A percentile compares a stretch with the other conserved stretches of the same genome.
These are phyloP conservation scores for Zenarchopterus dispar DNA, from an alignment of 2,797 vertebrate species.

Conservation along the genomic window DNA sequence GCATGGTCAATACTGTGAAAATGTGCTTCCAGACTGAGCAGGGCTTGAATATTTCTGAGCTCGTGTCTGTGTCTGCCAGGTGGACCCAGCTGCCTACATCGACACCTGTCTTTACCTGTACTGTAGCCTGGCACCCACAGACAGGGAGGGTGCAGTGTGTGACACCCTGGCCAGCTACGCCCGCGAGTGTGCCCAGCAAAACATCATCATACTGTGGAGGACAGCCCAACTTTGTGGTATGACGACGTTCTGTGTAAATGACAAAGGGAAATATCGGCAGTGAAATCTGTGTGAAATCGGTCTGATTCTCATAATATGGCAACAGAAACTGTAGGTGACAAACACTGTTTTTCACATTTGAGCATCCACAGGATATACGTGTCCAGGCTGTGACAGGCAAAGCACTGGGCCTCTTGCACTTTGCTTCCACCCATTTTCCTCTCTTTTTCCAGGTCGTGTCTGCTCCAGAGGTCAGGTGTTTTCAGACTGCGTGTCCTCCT, in stretches of 20 bases:
- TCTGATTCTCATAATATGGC: no score
- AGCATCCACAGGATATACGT: no score
- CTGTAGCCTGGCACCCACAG: slow-evolving; percentile 65
- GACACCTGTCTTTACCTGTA: slow-evolving; percentile 86
- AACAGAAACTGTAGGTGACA: no score
- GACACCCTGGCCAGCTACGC: slow-evolving; percentile 87
- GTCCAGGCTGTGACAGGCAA: no score
- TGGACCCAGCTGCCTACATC: slow-evolving; percentile 83
- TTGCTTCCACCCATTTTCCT: neutral
- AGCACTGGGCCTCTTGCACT: neutral
- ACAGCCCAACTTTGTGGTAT: slow-evolving; percentile 84
- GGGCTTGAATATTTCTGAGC: neutral
- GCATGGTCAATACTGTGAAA: no score
- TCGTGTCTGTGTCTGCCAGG: slow-evolving; percentile 68
- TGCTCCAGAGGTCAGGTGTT: slow-evolving; percentile 85
- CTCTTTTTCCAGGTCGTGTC: slow-evolving; percentile 73
- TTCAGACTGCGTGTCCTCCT: slow-evolving; percentile 89
- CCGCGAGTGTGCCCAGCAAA: slow-evolving; percentile 85
- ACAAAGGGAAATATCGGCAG: no score
- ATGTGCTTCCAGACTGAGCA: neutral
- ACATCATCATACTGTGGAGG: slow-evolving; percentile 83
- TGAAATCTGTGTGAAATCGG: no score
- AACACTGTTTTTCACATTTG: no score
- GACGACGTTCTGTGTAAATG: neutral
- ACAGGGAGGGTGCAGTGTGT: slow-evolving; percentile 72